A percentile compares a stretch with the other conserved stretches of the same genome.
These are phyloP conservation scores for Parapristionchus giblindavisi DNA, from an alignment of 2,888 invertebrate genomes.

Conservation along the genomic window DNA sequence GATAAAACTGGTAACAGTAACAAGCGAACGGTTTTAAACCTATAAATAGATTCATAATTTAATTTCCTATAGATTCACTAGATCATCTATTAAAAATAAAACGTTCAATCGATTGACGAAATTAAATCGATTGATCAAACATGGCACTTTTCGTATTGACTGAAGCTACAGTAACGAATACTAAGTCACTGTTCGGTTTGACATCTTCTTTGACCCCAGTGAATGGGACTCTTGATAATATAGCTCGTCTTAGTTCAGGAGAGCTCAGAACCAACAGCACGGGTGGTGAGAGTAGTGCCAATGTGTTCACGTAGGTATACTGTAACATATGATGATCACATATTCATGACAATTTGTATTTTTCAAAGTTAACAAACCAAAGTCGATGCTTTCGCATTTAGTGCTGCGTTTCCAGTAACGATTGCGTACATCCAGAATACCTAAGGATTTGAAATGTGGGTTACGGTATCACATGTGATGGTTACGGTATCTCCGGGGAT, in stretches of 20 bases:
- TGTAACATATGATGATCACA: neutral
- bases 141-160: no score
- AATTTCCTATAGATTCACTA: no score
- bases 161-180: no score
- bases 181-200: neutral
- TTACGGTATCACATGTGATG: neutral
- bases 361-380: slow-evolving; percentile 3
- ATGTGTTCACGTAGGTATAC: slow-evolving; percentile 22
- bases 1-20: no score
- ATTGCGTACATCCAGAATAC: slow-evolving; percentile 35
- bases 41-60: no score
- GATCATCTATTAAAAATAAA: no score
- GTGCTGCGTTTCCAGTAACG: neutral
- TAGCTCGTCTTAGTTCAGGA: neutral
- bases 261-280: slow-evolving; percentile 7
- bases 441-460: no score
- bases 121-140: no score
- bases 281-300: slow-evolving; percentile 11
- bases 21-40: no score
- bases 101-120: no score
- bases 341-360: no score
- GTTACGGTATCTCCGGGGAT: neutral
- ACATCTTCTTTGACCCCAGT: neutral
- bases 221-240: neutral
- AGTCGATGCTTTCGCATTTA: neutral